Evolutionary conservation across 2,888 invertebrate genomes (phyloP), one percentile per base, ranked within the genome.

Genomic region (Octodonta nipae): DNA sequence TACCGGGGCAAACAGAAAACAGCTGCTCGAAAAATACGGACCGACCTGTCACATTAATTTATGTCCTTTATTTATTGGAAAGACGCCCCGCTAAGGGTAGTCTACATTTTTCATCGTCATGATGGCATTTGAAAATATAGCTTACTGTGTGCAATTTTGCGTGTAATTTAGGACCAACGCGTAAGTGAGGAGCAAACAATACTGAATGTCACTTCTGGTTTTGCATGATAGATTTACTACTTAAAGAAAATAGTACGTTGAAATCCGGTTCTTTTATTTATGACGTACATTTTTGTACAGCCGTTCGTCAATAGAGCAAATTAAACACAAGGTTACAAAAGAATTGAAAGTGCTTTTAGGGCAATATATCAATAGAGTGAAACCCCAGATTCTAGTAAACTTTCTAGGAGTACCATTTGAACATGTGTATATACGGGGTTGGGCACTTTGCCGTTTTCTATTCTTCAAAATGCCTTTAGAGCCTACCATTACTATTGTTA

Each of bases 141-240:
- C 12, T 22, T 10, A 15, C 13, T 48, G 49, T 52, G 57, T 49
- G 53, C 56, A 55, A 56, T 56, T 52, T 51, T 51, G 54, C 56
- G 55, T 58, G 53, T 56, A 57, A 57, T 58, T 55, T 52, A 49
- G 47, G 41, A 48, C 45, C 37, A 30, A 37, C 40, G 40, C 37
- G 40, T 35, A 35, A 34, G 33, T 26, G 37, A 38, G 43, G 49
- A 41, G 38, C 44, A 38, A 42, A 40, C 34, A 37, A 43, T 46
- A 42, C 35, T 46, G 41, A 34, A 37, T 45, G 49, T 45, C 45
- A 47, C 42, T 43, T 42, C 42, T 37, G 37, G 41, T 34, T 48
- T 49, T 47, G 47, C 49, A 28, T 36, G 28, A 29, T 31, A 39
- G 38, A 39, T 39, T 39, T 39, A 39, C 38, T 26, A 34, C 38